These are phyloP conservation scores for Ailuropoda melanoleuca DNA, from an alignment of 2,113 vertebrate species.

Conservation along the genomic window DNA sequence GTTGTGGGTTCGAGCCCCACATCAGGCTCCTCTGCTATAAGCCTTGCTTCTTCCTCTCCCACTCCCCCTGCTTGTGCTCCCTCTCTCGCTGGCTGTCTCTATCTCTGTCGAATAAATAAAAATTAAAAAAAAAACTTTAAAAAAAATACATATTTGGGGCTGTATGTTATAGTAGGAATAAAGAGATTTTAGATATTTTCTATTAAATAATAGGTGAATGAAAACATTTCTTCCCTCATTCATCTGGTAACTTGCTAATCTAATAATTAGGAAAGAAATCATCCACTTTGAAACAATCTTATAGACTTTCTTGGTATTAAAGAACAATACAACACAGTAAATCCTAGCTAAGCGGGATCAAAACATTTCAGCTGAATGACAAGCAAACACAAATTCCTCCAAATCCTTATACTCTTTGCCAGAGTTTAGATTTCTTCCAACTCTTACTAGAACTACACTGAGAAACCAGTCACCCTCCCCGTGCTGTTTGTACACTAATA, in stretches of 20 bases:
- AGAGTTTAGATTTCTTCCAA: constrained; percentile 56
- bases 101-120: too few relatives aligned
- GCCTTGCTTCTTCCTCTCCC: too few relatives aligned
- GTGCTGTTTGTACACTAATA: constrained; percentile 58
- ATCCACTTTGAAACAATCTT: constrained; percentile 65
- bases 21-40: too few relatives aligned
- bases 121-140: too few relatives aligned
- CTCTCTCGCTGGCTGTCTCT: too few relatives aligned
- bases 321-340: constrained; percentile 68
- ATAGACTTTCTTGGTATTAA: constrained; percentile 58
- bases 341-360: constrained; percentile 60
- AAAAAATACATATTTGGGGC: not conserved
- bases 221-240: constrained; percentile 29
- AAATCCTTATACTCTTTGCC: constrained; percentile 44
- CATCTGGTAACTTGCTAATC: not conserved
- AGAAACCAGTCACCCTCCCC: constrained; percentile 57
- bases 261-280: constrained; percentile 66
- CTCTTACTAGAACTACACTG: constrained; percentile 37
- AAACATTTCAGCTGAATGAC: constrained; percentile 66
- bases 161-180: not conserved
- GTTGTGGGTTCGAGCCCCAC: too few relatives aligned
- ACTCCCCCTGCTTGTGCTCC: too few relatives aligned
- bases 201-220: not conserved
- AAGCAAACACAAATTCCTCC: constrained; percentile 48
- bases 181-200: not conserved